Evolutionary conservation across 2,797 vertebrate species (phyloP).

Genomic region (Phalloptychus januarius): DNA sequence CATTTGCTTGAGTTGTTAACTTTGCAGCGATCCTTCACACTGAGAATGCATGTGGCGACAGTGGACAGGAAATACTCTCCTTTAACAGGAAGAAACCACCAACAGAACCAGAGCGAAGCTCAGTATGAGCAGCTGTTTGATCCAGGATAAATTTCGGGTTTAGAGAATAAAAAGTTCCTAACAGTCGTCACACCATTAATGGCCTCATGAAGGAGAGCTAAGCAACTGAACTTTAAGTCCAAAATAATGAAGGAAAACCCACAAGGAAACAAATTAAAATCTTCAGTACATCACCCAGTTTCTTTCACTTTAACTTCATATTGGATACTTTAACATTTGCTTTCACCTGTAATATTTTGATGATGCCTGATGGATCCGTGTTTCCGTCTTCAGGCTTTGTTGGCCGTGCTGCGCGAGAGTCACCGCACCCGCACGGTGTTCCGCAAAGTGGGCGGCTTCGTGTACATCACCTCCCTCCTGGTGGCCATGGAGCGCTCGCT

Average conservation of each 20-base stretch:
- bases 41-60: background rate
- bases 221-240: too few relatives aligned
- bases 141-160: too few relatives aligned
- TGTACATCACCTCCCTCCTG: conserved; percentile 94
- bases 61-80: background rate
- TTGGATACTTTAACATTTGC: background rate
- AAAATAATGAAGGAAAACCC: too few relatives aligned
- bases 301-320: background rate
- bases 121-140: background rate
- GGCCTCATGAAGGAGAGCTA: too few relatives aligned
- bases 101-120: background rate
- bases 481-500: conserved; percentile 97
- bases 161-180: background rate
- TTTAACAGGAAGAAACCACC: background rate
- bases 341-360: conserved; percentile 1
- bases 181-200: background rate
- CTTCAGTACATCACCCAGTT: background rate
- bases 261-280: background rate
- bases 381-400: conserved; percentile 82
- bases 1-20: background rate
- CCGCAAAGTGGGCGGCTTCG: conserved; percentile 96
- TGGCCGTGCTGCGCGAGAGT: conserved; percentile 91
- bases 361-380: background rate
- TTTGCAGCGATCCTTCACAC: background rate
- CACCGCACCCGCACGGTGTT: conserved; percentile 97